These are phyloP conservation scores for Ceratotherium simum DNA, from an alignment of 2,113 vertebrate genomes.

Conservation along the genomic window DNA sequence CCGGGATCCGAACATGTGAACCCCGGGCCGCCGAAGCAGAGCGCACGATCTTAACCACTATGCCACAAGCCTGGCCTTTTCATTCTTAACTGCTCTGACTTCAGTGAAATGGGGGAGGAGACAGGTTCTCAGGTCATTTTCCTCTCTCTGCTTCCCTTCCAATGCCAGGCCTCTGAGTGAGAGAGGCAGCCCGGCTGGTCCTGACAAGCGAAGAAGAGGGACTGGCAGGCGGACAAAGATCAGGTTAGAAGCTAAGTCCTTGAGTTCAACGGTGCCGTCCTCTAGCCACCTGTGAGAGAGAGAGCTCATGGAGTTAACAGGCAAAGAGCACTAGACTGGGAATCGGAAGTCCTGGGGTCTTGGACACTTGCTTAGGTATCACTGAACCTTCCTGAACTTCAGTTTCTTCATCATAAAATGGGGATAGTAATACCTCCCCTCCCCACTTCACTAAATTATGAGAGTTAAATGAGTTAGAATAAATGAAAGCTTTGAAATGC, in stretches of 20 bases:
- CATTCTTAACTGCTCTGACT: background rate
- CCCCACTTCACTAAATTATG: background rate
- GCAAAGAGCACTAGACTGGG: background rate
- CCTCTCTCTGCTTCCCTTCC: background rate
- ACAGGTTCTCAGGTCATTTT: background rate
- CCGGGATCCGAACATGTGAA: no score
- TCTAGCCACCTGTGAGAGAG: background rate
- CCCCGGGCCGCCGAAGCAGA: no score
- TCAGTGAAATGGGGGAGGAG: background rate
- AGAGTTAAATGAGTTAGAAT: background rate
- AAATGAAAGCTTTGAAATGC: background rate
- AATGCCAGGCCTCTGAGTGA: background rate
- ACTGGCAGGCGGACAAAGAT: background rate
- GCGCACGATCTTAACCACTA: no score
- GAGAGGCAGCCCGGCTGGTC: background rate
- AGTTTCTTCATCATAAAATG: conserved; percentile 1
- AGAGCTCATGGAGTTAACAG: accelerated
- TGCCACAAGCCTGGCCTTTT: background rate
- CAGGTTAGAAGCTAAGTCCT: background rate
- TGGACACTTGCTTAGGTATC: background rate
- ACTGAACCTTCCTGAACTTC: background rate
- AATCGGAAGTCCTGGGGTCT: background rate
- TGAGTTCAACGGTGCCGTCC: background rate
- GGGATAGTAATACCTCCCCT: background rate
- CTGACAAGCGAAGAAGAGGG: background rate